A percentile compares a stretch with the other conserved stretches of the same genome.
Conservation (phyloP, 2,888 invertebrate genomes). For the Eulithis prunata region DNA sequence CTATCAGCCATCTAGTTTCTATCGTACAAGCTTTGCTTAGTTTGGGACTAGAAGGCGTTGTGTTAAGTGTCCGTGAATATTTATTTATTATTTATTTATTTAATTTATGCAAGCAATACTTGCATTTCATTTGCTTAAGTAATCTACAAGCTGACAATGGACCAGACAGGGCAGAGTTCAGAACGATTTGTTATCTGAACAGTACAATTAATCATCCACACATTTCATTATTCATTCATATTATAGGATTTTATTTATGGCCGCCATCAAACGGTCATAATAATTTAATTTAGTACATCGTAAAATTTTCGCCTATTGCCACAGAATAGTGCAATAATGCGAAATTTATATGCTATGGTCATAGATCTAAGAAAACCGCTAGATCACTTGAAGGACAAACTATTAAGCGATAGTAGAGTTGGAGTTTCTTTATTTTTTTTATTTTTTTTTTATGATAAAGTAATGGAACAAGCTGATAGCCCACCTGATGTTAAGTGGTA, state of each 20-base stretch:
- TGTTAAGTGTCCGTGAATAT: no score
- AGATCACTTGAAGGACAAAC: background rate
- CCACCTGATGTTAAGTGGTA: no score
- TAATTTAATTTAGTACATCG: slow-evolving; percentile 32
- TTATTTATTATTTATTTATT: no score
- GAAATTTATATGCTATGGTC: background rate
- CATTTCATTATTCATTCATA: slow-evolving; percentile 30
- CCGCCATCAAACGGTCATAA: slow-evolving; percentile 29
- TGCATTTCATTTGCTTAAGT: slow-evolving; percentile 7
- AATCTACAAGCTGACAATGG: slow-evolving; percentile 14
- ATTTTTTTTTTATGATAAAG: no score
- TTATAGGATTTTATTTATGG: slow-evolving; percentile 32
- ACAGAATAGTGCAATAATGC: slow-evolving; percentile 17
- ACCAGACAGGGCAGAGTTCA: slow-evolving; percentile 1
- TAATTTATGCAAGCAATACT: slow-evolving; percentile 17
- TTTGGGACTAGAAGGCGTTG: no score
- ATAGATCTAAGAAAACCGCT: background rate
- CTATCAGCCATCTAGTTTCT: no score
- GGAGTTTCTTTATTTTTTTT: no score
- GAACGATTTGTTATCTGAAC: slow-evolving; percentile 19
- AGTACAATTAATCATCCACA: slow-evolving; percentile 28
- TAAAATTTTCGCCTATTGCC: slow-evolving; percentile 31
- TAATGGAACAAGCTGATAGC: no score
- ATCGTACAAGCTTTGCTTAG: no score
- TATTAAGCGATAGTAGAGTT: no score